A percentile compares a stretch with the other conserved stretches of the same genome.
Conservation (phyloP, 1,140 invertebrate species). For the Drosophila arizonae region DNA sequence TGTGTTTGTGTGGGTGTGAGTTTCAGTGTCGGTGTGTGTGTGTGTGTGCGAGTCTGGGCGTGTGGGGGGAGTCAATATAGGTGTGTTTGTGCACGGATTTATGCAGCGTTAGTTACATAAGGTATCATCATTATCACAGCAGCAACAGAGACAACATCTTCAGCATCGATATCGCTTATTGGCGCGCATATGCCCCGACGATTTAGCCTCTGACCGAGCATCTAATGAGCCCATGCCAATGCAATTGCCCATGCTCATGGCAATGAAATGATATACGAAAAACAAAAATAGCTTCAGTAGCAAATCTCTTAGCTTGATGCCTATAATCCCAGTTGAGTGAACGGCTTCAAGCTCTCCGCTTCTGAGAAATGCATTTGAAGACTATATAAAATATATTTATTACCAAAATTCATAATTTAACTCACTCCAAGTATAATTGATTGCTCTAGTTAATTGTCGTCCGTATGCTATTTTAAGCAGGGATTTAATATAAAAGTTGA, state of each 20-base stretch:
- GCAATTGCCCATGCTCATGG: neutral
- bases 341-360: slow-evolving; percentile 45
- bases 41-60: slow-evolving; percentile 22
- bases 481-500: too few relatives aligned
- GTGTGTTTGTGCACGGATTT: slow-evolving; percentile 65
- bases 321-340: too few relatives aligned
- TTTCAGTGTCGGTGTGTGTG: slow-evolving; percentile 4
- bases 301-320: too few relatives aligned
- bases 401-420: too few relatives aligned
- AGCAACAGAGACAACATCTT: slow-evolving; percentile 38
- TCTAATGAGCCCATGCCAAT: slow-evolving; percentile 6
- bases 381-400: too few relatives aligned
- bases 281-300: too few relatives aligned
- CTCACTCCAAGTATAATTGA: too few relatives aligned
- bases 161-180: slow-evolving; percentile 27
- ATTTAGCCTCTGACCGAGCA: slow-evolving; percentile 17
- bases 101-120: slow-evolving; percentile 81
- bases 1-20: slow-evolving; percentile 20
- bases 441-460: too few relatives aligned
- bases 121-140: slow-evolving; percentile 70
- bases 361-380: too few relatives aligned
- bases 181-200: slow-evolving; percentile 45
- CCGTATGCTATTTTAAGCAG: too few relatives aligned
- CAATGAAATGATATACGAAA: too few relatives aligned
- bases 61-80: slow-evolving; percentile 17